phyloP scores from a whole-genome alignment of 2,113 vertebrate species.

The Phyllostomus hastatus region DNA sequence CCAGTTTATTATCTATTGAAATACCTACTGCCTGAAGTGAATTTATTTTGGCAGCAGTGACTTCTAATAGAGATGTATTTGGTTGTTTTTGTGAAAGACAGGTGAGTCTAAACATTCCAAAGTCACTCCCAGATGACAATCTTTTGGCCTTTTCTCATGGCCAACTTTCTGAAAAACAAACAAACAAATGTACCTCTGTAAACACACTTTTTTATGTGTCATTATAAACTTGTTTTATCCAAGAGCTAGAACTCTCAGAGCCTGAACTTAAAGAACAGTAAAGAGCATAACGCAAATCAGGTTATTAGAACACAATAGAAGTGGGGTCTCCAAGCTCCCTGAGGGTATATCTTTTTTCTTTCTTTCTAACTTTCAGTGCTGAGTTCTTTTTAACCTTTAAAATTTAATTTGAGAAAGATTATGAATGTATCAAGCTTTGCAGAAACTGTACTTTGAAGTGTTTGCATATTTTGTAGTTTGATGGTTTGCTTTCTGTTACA shows the following conservation, averaged over 20 bases:
- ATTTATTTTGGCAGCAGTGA: slow-evolving; percentile 54
- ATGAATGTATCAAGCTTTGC: neutral
- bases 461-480: slow-evolving; percentile 54
- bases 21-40: slow-evolving; percentile 46
- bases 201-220: slow-evolving; percentile 31
- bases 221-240: neutral
- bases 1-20: slow-evolving; percentile 61
- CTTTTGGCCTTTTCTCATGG: neutral
- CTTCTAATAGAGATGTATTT: slow-evolving; percentile 52
- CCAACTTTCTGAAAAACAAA: neutral
- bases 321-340: neutral
- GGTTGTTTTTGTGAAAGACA: slow-evolving; percentile 5
- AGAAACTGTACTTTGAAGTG: neutral
- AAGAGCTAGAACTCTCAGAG: neutral
- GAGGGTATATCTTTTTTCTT: neutral
- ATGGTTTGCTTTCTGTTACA: neutral
- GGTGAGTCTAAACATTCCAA: slow-evolving; percentile 15
- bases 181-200: neutral
- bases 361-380: neutral
- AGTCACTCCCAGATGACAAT: neutral
- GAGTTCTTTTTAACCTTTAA: slow-evolving; percentile 54
- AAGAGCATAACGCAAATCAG: neutral
- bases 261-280: neutral
- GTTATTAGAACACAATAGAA: neutral
- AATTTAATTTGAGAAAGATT: slow-evolving; percentile 38